phyloP scores from a whole-genome alignment of 2,113 vertebrate species.

The Trochalopteron elliotii region DNA sequence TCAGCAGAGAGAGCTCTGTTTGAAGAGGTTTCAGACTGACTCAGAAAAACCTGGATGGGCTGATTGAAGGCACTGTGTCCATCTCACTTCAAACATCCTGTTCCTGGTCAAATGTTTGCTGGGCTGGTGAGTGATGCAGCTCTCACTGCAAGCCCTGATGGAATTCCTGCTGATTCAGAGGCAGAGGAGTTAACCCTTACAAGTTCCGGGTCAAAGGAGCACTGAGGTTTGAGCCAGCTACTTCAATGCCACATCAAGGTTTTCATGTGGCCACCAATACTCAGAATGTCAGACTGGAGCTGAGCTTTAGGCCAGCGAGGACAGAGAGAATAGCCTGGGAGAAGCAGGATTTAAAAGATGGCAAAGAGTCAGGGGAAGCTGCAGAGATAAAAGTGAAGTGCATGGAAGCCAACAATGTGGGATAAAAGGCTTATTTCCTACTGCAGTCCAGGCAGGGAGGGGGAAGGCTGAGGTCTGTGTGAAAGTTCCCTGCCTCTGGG shows the following conservation, averaged over 20 bases:
- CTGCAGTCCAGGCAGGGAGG: not conserved
- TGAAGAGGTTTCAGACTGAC: not conserved
- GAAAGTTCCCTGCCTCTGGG: not conserved
- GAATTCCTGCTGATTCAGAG: constrained; percentile 2
- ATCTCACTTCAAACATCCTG: not conserved
- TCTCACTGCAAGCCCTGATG: not conserved
- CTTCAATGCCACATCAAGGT: not conserved
- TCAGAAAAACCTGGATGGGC: not conserved
- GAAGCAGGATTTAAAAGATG: constrained; percentile 29
- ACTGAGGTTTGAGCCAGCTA: not conserved
- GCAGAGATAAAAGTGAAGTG: constrained; percentile 14
- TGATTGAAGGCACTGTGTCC: not conserved
- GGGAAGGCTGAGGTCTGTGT: not conserved
- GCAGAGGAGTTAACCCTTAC: constrained; percentile 40
- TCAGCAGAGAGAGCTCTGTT: not conserved
- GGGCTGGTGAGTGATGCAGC: not conserved
- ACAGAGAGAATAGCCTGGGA: not conserved
- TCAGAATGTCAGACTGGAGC: not conserved
- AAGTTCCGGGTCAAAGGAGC: constrained; percentile 18
- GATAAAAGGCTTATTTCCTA: constrained; percentile 43
- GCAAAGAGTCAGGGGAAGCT: constrained; percentile 17
- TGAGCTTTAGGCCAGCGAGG: not conserved
- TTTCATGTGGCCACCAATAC: not conserved
- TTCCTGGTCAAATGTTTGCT: not conserved
- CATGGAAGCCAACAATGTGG: constrained; percentile 27